A percentile compares a stretch with the other conserved stretches of the same genome.
Evolutionary conservation across 2,888 invertebrate genomes (phyloP).

Genomic region (Parnassius orleans): DNA sequence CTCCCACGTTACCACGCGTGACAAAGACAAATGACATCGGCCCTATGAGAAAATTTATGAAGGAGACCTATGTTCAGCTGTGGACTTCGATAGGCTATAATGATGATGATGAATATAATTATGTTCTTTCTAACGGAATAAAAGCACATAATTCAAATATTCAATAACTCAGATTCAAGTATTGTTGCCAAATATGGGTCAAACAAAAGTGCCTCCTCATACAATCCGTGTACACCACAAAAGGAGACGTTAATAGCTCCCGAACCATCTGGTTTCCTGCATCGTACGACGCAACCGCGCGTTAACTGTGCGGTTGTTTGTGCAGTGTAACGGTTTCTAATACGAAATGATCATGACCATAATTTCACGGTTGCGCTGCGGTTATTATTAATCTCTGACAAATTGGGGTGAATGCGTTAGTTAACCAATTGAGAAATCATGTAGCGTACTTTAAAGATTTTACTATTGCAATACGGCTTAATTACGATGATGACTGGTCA

Average conservation of each 20-base stretch:
- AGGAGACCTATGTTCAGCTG: too few species aligned
- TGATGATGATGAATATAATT: too few species aligned
- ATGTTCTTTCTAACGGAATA: too few species aligned
- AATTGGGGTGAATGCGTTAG: neutral
- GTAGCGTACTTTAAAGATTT: too few species aligned
- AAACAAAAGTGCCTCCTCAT: neutral
- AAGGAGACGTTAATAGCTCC: neutral
- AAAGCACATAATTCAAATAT: too few species aligned
- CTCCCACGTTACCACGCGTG: too few species aligned
- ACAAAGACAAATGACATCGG: too few species aligned
- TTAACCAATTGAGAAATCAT: neutral
- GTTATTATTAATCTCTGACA: neutral
- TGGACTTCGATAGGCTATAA: too few species aligned
- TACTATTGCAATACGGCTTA: too few species aligned
- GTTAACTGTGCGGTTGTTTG: conserved; percentile 1
- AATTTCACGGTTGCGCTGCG: conserved; percentile 1
- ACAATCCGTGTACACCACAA: neutral
- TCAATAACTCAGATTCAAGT: too few species aligned
- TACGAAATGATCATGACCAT: conserved; percentile 4
- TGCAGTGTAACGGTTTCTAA: conserved; percentile 12
- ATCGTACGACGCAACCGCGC: neutral
- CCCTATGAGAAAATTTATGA: too few species aligned
- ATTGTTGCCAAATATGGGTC: neutral
- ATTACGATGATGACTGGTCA: too few species aligned
- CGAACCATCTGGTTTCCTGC: neutral